Conservation (phyloP, 2,888 invertebrate species). For the Drosophila nigricruria region DNA sequence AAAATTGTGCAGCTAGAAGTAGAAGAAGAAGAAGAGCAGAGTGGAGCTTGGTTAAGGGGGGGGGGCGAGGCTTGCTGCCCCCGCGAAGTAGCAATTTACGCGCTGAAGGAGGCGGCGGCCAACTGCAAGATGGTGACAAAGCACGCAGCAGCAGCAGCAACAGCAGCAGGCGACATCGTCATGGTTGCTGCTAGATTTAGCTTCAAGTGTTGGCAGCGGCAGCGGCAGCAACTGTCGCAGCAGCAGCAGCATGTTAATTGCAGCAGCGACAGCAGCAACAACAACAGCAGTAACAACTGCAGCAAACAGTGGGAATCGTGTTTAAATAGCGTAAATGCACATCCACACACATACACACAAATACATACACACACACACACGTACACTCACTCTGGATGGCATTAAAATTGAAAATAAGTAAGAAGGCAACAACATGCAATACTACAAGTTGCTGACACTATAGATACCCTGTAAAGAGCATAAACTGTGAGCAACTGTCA, state of each 20-base stretch:
- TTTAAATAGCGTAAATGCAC: slow-evolving; percentile 71
- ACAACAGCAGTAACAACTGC: slow-evolving; percentile 44
- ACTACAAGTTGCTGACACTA: neutral
- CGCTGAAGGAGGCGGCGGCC: slow-evolving; percentile 63
- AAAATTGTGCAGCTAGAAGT: slow-evolving; percentile 42
- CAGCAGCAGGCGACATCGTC: slow-evolving; percentile 26
- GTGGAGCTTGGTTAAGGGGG: too few relatives aligned
- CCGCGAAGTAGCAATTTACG: slow-evolving; percentile 79
- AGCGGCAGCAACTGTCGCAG: slow-evolving; percentile 35
- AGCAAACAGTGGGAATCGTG: slow-evolving; percentile 67
- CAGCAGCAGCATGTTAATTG: slow-evolving; percentile 61
- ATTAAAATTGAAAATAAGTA: slow-evolving; percentile 61
- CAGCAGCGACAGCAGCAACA: slow-evolving; percentile 42
- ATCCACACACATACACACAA: slow-evolving; percentile 17
- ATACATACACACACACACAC: slow-evolving; percentile 13
- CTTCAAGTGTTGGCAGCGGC: slow-evolving; percentile 55
- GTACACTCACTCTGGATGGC: slow-evolving; percentile 42
- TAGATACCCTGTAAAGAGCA: slow-evolving; percentile 22
- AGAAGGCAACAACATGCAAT: slow-evolving; percentile 6
- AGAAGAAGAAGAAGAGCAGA: neutral
- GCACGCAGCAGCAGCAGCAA: slow-evolving; percentile 50
- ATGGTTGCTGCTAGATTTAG: slow-evolving; percentile 39
- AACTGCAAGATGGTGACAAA: slow-evolving; percentile 70
- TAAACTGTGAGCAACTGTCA: too few relatives aligned
- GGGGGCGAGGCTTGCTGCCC: slow-evolving; percentile 13